Conservation (phyloP, 1,140 invertebrate genomes). For the Tyrophagus putrescentiae region DNA sequence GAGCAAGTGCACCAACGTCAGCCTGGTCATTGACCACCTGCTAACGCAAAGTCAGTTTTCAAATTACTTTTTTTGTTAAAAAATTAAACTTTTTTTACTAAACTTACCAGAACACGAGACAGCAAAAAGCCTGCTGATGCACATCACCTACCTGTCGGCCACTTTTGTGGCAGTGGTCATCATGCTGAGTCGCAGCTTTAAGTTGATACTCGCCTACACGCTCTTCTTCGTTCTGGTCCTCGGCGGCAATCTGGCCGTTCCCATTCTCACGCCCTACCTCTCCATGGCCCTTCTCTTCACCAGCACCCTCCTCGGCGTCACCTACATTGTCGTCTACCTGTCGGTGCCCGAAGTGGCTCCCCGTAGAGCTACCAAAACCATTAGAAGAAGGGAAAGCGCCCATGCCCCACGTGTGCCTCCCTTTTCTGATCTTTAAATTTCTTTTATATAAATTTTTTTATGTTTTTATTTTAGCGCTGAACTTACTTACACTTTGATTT, state of each 20-base stretch:
- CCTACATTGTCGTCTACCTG: not conserved
- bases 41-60: conserved; percentile 3
- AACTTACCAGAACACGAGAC: not conserved
- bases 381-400: too few relatives aligned
- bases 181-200: not conserved
- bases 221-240: not conserved
- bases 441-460: too few relatives aligned
- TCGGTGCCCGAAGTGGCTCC: too few relatives aligned
- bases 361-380: too few relatives aligned
- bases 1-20: not conserved
- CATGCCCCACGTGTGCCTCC: too few relatives aligned
- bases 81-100: not conserved
- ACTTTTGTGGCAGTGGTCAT: not conserved
- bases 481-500: too few relatives aligned
- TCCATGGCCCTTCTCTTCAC: not conserved
- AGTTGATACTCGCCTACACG: not conserved
- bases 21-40: not conserved
- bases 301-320: not conserved
- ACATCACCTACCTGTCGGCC: not conserved
- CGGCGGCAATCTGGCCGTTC: not conserved
- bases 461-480: too few relatives aligned
- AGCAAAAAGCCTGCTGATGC: not conserved
- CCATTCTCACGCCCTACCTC: not conserved
- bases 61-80: not conserved
- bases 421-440: too few relatives aligned